Evolutionary conservation across 2,888 invertebrate species (phyloP).

Genomic region (Gnatocerus cornutus): DNA sequence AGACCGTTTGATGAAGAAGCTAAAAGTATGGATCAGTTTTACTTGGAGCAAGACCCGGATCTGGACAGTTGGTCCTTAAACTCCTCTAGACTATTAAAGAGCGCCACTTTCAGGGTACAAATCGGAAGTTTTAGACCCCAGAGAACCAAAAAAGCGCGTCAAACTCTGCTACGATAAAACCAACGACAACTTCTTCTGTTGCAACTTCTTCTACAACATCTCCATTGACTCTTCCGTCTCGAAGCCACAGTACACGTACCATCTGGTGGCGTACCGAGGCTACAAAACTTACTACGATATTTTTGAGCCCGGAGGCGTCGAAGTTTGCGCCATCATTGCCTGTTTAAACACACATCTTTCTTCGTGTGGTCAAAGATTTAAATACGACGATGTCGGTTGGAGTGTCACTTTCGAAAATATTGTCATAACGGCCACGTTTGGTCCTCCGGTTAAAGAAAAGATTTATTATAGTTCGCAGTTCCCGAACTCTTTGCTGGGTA

Average conservation of each 20-base stretch:
- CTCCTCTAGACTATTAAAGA: background rate
- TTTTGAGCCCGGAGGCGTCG: constrained; percentile 28
- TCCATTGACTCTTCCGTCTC: background rate
- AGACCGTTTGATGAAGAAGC: constrained; percentile 7
- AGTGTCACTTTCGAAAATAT: constrained; percentile 21
- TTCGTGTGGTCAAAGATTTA: constrained; percentile 31
- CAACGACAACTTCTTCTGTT: constrained; percentile 15
- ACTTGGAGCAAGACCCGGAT: constrained; percentile 20
- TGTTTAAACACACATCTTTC: constrained; percentile 3
- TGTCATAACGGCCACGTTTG: constrained; percentile 16
- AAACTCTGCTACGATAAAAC: constrained; percentile 19
- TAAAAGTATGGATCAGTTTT: constrained; percentile 20
- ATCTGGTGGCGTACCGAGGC: constrained; percentile 25
- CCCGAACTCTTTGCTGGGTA: constrained; percentile 33
- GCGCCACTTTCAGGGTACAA: constrained; percentile 16
- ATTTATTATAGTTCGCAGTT: constrained; percentile 31
- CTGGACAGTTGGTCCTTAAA: constrained; percentile 4
- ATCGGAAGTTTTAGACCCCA: constrained; percentile 2
- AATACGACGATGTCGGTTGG: constrained; percentile 17
- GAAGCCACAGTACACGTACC: constrained; percentile 14
- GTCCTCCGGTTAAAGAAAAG: constrained; percentile 8
- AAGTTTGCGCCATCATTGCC: constrained; percentile 27
- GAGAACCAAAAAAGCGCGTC: background rate
- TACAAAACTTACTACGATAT: constrained; percentile 20
- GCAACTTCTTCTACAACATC: constrained; percentile 10